phyloP scores from a whole-genome alignment of 2,113 vertebrate genomes.

The Equus przewalskii region DNA sequence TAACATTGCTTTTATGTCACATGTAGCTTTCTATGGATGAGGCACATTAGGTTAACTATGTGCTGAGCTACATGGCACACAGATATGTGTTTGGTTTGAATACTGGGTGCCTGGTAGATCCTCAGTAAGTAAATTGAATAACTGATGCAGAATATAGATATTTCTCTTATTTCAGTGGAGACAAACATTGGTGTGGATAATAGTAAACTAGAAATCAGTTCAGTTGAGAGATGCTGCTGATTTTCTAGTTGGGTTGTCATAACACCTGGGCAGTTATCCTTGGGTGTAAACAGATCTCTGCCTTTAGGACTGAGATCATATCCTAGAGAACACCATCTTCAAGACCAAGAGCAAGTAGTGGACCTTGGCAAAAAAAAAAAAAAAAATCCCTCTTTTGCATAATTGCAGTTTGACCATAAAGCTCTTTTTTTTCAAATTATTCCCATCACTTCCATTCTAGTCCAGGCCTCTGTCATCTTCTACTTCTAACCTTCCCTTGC shows the following conservation, averaged over 20 bases:
- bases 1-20: conserved; percentile 14
- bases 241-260: neutral
- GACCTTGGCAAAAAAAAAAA: neutral
- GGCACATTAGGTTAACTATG: neutral
- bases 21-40: neutral
- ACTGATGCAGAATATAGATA: conserved; percentile 23
- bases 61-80: neutral
- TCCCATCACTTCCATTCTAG: neutral
- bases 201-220: conserved; percentile 56
- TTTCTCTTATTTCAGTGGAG: conserved; percentile 38
- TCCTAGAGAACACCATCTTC: neutral
- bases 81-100: neutral
- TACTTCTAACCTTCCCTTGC: neutral
- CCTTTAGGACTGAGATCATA: neutral
- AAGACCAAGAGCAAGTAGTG: neutral
- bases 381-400: neutral
- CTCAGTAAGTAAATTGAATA: neutral
- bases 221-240: neutral
- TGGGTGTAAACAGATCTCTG: neutral
- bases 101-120: neutral
- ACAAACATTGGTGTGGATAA: neutral
- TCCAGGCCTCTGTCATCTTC: neutral
- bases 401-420: neutral
- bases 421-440: neutral
- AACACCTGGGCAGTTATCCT: neutral